phyloP scores from a whole-genome alignment of 2,797 vertebrate genomes.

The Galago senegalensis region DNA sequence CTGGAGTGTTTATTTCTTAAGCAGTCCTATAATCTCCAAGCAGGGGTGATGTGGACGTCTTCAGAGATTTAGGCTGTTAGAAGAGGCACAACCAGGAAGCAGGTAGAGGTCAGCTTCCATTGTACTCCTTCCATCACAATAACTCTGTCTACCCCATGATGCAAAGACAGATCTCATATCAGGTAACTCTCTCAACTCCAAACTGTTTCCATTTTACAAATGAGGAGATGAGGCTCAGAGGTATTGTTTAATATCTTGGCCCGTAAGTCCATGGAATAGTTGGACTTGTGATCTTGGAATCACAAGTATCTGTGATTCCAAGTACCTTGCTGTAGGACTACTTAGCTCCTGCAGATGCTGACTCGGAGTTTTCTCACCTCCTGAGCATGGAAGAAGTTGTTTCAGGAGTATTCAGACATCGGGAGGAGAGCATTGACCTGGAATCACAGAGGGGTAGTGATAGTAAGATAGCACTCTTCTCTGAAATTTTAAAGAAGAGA shows the following conservation, averaged over 20 bases:
- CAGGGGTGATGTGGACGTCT: background rate
- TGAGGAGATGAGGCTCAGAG: background rate
- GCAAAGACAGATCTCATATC: background rate
- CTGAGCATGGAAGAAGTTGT: background rate
- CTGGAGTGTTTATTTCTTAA: background rate
- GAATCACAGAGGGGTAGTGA: background rate
- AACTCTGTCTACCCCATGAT: background rate
- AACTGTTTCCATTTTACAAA: slow-evolving; percentile 26
- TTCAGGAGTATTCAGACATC: background rate
- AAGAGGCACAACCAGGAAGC: background rate
- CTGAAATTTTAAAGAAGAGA: background rate
- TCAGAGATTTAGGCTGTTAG: background rate
- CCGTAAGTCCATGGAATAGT: background rate
- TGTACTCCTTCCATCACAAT: background rate
- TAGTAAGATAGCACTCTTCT: background rate
- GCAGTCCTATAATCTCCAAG: background rate
- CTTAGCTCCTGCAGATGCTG: background rate
- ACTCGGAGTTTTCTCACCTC: background rate
- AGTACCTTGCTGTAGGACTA: background rate
- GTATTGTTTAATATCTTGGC: slow-evolving; percentile 1
- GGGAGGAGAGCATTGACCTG: background rate
- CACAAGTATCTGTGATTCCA: background rate
- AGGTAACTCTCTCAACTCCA: background rate
- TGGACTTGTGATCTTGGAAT: slow-evolving; percentile 47
- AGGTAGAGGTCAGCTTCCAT: background rate